Percentiles rank a stretch among this genome's conserved stretches.
Evolutionary conservation across 2,888 invertebrate species (phyloP).

Genomic region (Dicyrtoma fusca): DNA sequence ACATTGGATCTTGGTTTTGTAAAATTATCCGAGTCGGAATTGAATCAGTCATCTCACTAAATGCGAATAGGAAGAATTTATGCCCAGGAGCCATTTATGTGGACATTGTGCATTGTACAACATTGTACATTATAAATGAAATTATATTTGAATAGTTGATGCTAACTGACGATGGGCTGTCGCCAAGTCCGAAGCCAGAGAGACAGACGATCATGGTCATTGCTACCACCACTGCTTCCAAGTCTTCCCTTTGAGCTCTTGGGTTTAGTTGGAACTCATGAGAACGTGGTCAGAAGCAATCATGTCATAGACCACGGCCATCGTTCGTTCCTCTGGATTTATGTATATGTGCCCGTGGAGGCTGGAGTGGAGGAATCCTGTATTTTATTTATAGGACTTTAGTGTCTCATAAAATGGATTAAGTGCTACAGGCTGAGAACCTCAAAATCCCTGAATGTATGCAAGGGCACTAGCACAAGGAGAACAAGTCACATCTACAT

Average conservation of each 20-base stretch:
- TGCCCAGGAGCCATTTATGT: conserved; percentile 5
- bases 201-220: too few species aligned
- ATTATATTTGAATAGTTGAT: neutral
- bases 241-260: too few species aligned
- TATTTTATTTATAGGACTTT: conserved; percentile 25
- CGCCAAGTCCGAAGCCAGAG: too few species aligned
- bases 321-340: neutral
- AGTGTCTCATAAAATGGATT: conserved; percentile 27
- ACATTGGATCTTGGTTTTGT: conserved; percentile 11
- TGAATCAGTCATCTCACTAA: conserved; percentile 14
- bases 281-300: too few species aligned
- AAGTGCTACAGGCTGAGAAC: neutral
- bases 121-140: neutral
- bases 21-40: conserved; percentile 14
- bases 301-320: neutral
- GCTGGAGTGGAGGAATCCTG: too few species aligned
- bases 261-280: too few species aligned
- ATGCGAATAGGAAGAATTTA: conserved; percentile 6
- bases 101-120: neutral
- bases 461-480: too few species aligned
- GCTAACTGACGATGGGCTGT: too few species aligned
- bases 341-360: neutral
- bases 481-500: too few species aligned
- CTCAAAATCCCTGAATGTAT: too few species aligned
- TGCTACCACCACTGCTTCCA: too few species aligned